phyloP scores from a whole-genome alignment of 2,113 vertebrate species.

The Phaethornis superciliosus region DNA sequence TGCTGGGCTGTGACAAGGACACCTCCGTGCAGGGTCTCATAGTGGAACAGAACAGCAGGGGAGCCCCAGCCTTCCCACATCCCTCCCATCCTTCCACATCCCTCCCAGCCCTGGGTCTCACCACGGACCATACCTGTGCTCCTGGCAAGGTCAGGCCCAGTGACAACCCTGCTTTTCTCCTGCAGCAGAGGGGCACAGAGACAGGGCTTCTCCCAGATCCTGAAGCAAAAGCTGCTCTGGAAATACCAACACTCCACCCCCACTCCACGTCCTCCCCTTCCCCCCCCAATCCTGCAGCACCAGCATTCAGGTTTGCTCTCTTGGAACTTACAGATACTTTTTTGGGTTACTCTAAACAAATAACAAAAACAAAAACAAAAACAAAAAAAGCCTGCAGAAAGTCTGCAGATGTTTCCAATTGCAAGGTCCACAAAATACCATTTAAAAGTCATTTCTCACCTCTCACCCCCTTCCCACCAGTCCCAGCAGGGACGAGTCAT shows the following conservation, averaged over 20 bases:
- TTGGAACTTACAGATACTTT: background rate
- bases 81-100: background rate
- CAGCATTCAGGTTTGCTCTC: background rate
- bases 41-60: background rate
- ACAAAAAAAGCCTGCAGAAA: background rate
- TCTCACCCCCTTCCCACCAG: background rate
- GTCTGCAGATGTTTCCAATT: background rate
- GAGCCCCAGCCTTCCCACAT: background rate
- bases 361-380: background rate
- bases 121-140: background rate
- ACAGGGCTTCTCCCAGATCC: background rate
- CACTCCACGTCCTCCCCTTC: background rate
- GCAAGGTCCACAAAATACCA: background rate
- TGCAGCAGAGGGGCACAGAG: rapidly evolving
- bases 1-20: background rate
- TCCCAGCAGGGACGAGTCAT: background rate
- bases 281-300: background rate
- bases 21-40: rapidly evolving
- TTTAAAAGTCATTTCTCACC: background rate
- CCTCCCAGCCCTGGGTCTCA: background rate
- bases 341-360: background rate
- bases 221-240: background rate
- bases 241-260: background rate
- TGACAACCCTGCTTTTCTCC: background rate
- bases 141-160: background rate